phyloP scores from a whole-genome alignment of 2,113 vertebrate species.

The Sceloporus undulatus region DNA sequence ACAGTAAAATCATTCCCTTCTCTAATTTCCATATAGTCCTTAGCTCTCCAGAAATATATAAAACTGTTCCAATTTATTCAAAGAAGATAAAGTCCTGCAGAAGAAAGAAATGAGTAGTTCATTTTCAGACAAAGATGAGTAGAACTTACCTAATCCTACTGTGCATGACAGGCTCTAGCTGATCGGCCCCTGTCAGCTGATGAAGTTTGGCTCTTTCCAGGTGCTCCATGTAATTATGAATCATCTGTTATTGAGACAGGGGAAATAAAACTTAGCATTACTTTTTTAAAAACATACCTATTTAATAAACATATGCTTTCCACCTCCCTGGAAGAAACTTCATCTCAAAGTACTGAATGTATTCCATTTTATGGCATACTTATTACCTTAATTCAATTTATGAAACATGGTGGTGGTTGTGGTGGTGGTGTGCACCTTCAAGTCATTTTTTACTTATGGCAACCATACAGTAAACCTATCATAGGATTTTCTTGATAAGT shows the following conservation, averaged over 20 bases:
- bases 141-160: constrained; percentile 89
- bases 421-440: too few relatives aligned
- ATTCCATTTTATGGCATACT: neutral
- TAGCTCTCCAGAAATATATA: constrained; percentile 67
- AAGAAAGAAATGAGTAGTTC: constrained; percentile 59
- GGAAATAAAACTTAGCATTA: constrained; percentile 53
- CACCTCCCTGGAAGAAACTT: neutral
- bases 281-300: constrained; percentile 9
- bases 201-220: constrained; percentile 96
- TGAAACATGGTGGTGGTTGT: too few relatives aligned
- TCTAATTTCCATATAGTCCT: constrained; percentile 56
- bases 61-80: constrained; percentile 72
- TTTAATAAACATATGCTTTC: neutral
- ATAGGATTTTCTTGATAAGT: too few relatives aligned
- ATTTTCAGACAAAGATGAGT: constrained; percentile 54
- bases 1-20: constrained; percentile 45
- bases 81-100: constrained; percentile 63
- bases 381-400: too few relatives aligned
- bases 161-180: constrained; percentile 82
- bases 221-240: constrained; percentile 99
- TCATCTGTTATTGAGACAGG: constrained; percentile 87
- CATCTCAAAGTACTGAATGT: neutral
- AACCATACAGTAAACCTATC: too few relatives aligned
- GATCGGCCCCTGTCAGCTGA: constrained; percentile 83
- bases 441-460: too few relatives aligned